Percentiles rank a stretch among this genome's conserved stretches.
These are phyloP conservation scores for Motacilla tschutschensis DNA, from an alignment of 2,113 vertebrate genomes.

Conservation along the genomic window DNA sequence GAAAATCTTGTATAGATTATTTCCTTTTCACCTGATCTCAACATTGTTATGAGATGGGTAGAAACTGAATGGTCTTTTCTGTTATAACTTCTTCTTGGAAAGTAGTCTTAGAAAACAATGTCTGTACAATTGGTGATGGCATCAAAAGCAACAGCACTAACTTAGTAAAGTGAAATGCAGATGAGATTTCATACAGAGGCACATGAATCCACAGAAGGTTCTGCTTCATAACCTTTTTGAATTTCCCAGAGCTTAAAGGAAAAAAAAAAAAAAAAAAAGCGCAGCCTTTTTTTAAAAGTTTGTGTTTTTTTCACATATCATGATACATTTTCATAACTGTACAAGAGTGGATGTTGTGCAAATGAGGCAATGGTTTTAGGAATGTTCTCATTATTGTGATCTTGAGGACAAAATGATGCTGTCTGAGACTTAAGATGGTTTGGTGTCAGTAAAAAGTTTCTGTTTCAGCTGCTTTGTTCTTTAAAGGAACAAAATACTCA, in stretches of 20 bases:
- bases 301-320: neutral
- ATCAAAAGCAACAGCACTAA: neutral
- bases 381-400: neutral
- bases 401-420: neutral
- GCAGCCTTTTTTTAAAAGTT: neutral
- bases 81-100: neutral
- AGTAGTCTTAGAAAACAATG: fast-evolving
- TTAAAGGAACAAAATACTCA: neutral
- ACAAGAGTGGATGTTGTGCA: neutral
- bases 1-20: fast-evolving
- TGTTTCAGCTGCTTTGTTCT: neutral
- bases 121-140: neutral
- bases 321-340: fast-evolving
- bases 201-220: neutral
- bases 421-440: neutral
- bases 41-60: neutral
- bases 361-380: neutral
- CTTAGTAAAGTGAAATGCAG: neutral
- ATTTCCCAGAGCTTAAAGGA: neutral
- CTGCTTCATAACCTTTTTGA: neutral
- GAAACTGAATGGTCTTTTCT: neutral
- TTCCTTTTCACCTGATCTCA: neutral
- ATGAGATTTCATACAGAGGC: neutral
- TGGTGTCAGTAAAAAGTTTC: neutral
- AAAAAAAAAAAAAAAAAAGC: neutral